A percentile compares a stretch with the other conserved stretches of the same genome.
Evolutionary conservation across 2,797 vertebrate species (phyloP).

Genomic region (Mormyrops attenuatus): DNA sequence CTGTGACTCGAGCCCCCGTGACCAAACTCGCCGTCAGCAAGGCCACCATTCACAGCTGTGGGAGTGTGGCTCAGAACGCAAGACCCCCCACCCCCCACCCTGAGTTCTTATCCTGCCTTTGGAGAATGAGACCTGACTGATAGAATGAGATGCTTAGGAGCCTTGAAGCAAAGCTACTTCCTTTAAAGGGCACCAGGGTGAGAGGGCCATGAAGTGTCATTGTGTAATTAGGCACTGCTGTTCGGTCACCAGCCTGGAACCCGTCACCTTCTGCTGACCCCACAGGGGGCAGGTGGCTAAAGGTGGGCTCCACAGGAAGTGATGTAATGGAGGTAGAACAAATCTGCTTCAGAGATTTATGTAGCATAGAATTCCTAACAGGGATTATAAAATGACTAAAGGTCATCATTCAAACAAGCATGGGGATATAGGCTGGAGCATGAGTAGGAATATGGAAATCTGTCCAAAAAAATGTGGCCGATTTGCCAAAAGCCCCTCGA

Average conservation of each 20-base stretch:
- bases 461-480: background rate
- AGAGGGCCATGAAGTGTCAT: slow-evolving; percentile 10
- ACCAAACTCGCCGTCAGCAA: background rate
- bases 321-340: background rate
- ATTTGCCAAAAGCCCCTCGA: background rate
- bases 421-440: background rate
- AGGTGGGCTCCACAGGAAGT: background rate
- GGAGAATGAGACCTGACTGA: background rate
- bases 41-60: background rate
- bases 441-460: background rate
- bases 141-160: background rate
- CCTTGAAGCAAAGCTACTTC: background rate
- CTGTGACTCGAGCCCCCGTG: background rate
- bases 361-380: background rate
- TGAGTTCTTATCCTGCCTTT: background rate
- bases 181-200: slow-evolving; percentile 19
- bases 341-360: background rate
- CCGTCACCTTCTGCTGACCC: slow-evolving; percentile 21
- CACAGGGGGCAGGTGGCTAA: background rate
- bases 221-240: slow-evolving; percentile 30
- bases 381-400: background rate
- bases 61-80: background rate
- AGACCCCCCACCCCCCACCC: background rate
- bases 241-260: slow-evolving; percentile 27
- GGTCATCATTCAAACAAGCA: background rate